Evolutionary conservation across 2,797 vertebrate genomes (phyloP).

Genomic region (Hemitrygon akajei): DNA sequence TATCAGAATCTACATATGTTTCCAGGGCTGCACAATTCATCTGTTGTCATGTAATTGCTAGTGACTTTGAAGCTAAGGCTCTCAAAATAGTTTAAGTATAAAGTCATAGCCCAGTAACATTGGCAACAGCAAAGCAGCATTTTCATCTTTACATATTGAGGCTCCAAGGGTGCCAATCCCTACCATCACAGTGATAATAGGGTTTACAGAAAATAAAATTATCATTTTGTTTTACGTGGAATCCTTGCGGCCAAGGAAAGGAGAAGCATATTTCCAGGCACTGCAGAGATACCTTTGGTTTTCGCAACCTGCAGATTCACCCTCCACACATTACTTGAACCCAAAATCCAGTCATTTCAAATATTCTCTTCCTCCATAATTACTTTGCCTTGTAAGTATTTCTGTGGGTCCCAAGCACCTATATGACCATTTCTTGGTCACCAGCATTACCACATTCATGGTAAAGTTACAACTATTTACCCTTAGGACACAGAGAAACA

Average conservation of each 20-base stretch:
- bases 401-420: background rate
- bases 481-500: no score
- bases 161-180: background rate
- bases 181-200: background rate
- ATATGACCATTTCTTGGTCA: background rate
- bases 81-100: background rate
- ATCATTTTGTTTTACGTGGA: background rate
- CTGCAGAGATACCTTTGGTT: background rate
- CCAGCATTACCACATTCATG: background rate
- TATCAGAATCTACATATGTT: no score
- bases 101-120: background rate
- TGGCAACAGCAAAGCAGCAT: background rate
- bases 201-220: background rate
- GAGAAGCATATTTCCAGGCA: background rate
- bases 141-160: background rate
- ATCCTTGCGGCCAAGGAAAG: background rate
- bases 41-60: background rate
- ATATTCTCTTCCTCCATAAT: background rate
- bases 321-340: background rate
- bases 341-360: background rate
- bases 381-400: background rate
- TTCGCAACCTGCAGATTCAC: background rate
- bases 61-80: background rate
- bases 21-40: background rate
- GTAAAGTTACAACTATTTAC: no score